Evolutionary conservation across 2,888 invertebrate genomes (phyloP), one percentile per base, ranked within the genome.

Genomic region (Stenodema calcarata): DNA sequence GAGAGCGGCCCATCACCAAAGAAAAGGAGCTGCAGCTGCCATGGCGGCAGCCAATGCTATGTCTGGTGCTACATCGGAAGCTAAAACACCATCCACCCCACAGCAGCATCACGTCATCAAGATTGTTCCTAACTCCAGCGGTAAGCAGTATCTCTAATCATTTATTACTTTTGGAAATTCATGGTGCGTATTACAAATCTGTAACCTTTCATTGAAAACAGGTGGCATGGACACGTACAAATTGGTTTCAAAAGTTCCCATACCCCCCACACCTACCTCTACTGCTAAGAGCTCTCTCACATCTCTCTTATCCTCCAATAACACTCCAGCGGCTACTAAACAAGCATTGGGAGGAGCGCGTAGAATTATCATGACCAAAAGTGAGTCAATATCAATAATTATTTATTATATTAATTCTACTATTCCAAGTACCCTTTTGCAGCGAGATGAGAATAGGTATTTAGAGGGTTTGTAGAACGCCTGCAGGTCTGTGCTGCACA

Each of bases 1-100:
- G 91, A 92, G 98, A 88, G 95, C 96, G 28, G 97, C 96, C 0
- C 96, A 97, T 91, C 96, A 97, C 90, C 97, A 97, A 90, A 97
- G 87, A 28, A 88, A 87, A 70, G 86, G 47, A 42, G 84, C 87
- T 3, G 47, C 82, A 6, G 88, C 87, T 16, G 69, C 88, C 2
- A 14, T 18, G 6, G 35, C 78, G 3, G 70, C 87, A n/a, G 80
- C 87, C 23, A 84, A 80, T 30, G 50, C 35, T n/a, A 44, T 82
- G n/a, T 42, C 62, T 50, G 54, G 73, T 16, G 54, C 54, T 3
- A 79, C 84, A n/a, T 27, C 87, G 6, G 86, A 88, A 50, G 86
- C 79, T 76, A 81, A 86, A 81, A 81, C 86, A 2, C 86, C 86
- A 6, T 14, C 87, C 18, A 79, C 84, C 7, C 54, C 79, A n/a